phyloP scores from a whole-genome alignment of 2,113 vertebrate species.

The Salvelinus fontinalis region DNA sequence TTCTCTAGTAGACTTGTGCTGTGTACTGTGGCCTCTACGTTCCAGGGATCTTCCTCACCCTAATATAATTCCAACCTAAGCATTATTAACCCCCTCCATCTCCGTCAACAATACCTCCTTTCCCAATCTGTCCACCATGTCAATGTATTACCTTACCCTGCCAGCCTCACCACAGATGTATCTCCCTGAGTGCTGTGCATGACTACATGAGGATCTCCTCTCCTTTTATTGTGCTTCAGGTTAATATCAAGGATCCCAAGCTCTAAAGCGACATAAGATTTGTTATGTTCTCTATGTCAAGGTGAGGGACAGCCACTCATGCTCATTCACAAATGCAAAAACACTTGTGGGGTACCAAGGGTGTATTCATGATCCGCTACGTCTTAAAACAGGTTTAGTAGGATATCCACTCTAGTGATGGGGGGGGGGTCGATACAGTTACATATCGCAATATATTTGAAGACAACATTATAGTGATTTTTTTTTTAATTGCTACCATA shows the following conservation, averaged over 20 bases:
- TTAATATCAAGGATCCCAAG: conserved; percentile 31
- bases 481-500: too few relatives aligned
- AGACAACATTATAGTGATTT: too few relatives aligned
- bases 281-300: conserved; percentile 9
- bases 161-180: conserved; percentile 41
- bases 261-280: conserved; percentile 20
- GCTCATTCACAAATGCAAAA: background rate
- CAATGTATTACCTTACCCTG: conserved; percentile 52
- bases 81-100: background rate
- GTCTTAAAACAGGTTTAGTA: background rate
- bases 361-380: background rate
- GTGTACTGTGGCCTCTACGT: too few relatives aligned
- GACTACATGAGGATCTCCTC: conserved; percentile 34
- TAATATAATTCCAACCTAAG: too few relatives aligned
- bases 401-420: background rate
- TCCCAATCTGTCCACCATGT: conserved; percentile 26
- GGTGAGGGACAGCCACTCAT: background rate
- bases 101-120: background rate
- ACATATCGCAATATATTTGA: too few relatives aligned
- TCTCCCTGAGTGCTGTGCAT: conserved; percentile 22
- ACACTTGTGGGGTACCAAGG: background rate
- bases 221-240: conserved; percentile 53
- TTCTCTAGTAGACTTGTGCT: too few relatives aligned
- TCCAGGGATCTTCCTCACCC: too few relatives aligned
- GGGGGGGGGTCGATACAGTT: too few relatives aligned